Percentiles rank a stretch among this genome's conserved stretches.
Evolutionary conservation across 2,113 vertebrate genomes (phyloP).

Genomic region (Phyllopteryx taeniolatus): DNA sequence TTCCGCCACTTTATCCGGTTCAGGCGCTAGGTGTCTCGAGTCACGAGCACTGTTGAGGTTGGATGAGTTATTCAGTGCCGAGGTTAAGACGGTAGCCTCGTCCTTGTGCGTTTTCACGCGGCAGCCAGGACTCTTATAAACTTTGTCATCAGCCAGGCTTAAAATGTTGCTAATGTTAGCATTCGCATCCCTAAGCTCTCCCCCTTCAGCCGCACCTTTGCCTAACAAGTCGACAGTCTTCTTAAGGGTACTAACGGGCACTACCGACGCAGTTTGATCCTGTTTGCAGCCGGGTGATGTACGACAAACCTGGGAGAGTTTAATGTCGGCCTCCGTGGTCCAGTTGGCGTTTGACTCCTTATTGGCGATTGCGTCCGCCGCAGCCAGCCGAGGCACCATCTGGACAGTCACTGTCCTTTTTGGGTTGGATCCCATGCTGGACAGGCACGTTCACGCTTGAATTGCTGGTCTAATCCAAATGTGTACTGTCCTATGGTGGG

Average conservation of each 20-base stretch:
- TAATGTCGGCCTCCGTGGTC: conserved; percentile 59
- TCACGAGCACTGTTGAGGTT: conserved; percentile 26
- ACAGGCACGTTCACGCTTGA: conserved; percentile 62
- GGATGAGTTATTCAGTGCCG: background rate
- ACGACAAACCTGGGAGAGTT: conserved; percentile 62
- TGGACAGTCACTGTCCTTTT: conserved; percentile 82
- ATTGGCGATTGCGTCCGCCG: conserved; percentile 68
- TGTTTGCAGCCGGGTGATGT: conserved; percentile 2
- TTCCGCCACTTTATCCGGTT: conserved; percentile 12
- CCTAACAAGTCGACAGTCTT: conserved; percentile 35
- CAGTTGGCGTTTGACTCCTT: conserved; percentile 68
- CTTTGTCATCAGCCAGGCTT: conserved; percentile 37
- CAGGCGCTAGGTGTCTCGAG: conserved; percentile 13
- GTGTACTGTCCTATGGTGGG: conserved; percentile 40
- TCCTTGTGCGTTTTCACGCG: background rate
- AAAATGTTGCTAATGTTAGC: conserved; percentile 47
- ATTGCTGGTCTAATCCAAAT: conserved; percentile 53
- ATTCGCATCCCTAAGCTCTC: conserved; percentile 52
- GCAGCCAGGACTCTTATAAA: background rate
- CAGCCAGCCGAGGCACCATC: conserved; percentile 71
- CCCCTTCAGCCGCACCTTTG: conserved; percentile 22
- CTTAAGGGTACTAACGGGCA: conserved; percentile 41
- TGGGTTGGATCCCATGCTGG: conserved; percentile 86
- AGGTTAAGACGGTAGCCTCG: background rate
- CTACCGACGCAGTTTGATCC: conserved; percentile 27